Evolutionary conservation across 2,888 invertebrate genomes (phyloP).

Genomic region (Globia sparganii): DNA sequence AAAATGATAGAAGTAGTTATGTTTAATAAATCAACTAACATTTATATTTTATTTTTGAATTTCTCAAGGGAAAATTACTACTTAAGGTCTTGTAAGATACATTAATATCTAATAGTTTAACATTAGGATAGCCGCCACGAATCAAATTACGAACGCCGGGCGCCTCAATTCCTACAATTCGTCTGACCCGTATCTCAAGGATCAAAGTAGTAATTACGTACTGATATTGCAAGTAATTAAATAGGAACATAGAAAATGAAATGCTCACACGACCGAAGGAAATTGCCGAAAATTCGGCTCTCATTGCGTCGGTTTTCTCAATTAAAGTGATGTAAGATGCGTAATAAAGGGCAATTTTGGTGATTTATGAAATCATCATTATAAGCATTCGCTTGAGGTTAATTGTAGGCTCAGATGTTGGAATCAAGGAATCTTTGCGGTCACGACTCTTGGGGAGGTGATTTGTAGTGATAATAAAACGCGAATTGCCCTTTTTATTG

Average conservation of each 20-base stretch:
- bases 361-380: conserved; percentile 88
- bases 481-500: conserved; percentile 53
- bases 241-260: conserved; percentile 54
- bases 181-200: conserved; percentile 4
- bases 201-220: conserved; percentile 44
- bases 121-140: conserved; percentile 8
- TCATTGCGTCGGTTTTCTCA: conserved; percentile 78
- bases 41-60: neutral
- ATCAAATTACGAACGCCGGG: conserved; percentile 18
- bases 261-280: conserved; percentile 63
- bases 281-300: conserved; percentile 78
- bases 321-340: conserved; percentile 88
- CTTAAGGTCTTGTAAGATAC: neutral
- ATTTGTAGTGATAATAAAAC: conserved; percentile 60
- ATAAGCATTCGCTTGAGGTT: conserved; percentile 78
- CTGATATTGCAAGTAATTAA: conserved; percentile 59
- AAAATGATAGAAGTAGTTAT: neutral
- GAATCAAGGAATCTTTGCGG: conserved; percentile 67
- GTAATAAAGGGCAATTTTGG: conserved; percentile 86
- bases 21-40: neutral
- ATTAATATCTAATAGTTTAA: neutral
- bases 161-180: conserved; percentile 7
- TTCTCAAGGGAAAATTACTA: neutral
- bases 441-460: conserved; percentile 47
- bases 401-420: conserved; percentile 82